Base-by-base conservation (phyloP, 2,113 vertebrate genomes). In the Hydrolagus affinis region DNA sequence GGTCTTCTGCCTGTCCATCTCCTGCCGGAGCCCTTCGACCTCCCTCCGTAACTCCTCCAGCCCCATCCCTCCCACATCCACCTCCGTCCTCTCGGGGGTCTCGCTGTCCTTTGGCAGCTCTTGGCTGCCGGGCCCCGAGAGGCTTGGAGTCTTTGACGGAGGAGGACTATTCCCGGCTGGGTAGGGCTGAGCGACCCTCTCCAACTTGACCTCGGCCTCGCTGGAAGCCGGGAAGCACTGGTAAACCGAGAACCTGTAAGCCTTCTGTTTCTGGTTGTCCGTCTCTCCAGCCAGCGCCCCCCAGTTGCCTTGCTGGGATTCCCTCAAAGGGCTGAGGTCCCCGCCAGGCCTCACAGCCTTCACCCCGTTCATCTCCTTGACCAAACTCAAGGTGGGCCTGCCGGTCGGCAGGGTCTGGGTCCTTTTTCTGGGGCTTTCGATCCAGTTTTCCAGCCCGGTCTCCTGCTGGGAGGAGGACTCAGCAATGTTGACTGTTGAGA, bases 391-490 rank as follows among this genome's bases (percentile, higher is more conserved):
- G 0, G 91, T 90, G 68, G 92, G 92, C 86, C 91, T 95, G 86
- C 95, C 91, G 85, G 91, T 92, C 0, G 97, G 96, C 2, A 99
- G 89, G 0, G 97, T 99, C 89, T 98, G 97, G 1, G 97, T 98
- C 88, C 97, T 94, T 88, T 98, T 98, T 85, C 97, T 94, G 8
- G 95, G 89, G 17, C 94, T 92, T 0, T 7, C 66, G 0, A 88
- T 86, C 93, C 92, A 94, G 2, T 62, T 86, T 6, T 93, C 94
- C 57, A 1, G 0, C 0, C 32, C 57, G 0, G 89, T 89, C 4
- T 66, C 86, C 44, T 44, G 44, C 44, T 44, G 44, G 44, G 44
- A 44, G 44, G 44, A 44, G 15, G 86, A 0, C 0, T 2, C 0
- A 4, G 60, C n/a, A 3, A 2, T 74, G 0, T 69, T 44, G 2